Evolutionary conservation across 1,140 invertebrate species (phyloP).

Genomic region (Caenorhabditis brenneri): DNA sequence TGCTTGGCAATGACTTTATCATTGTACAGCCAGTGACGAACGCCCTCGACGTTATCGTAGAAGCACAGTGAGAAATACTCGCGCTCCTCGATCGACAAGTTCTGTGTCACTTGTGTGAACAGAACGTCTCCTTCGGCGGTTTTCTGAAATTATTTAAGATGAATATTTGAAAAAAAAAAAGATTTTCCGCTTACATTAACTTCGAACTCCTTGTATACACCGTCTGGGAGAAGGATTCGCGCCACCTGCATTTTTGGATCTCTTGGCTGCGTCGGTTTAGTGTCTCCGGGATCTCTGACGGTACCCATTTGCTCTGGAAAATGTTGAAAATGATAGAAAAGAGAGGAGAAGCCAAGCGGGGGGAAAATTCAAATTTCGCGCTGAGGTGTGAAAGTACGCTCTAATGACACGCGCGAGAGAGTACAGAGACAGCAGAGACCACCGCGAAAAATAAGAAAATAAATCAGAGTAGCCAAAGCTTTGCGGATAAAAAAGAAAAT

Average conservation of each 20-base stretch:
- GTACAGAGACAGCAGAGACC: neutral
- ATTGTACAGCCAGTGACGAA: slow-evolving; percentile 67
- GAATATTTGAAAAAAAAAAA: too few species aligned
- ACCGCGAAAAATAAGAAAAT: neutral
- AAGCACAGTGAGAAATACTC: slow-evolving; percentile 68
- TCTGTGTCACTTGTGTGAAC: slow-evolving; percentile 59
- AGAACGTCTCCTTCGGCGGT: slow-evolving; percentile 64
- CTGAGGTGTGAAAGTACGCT: neutral
- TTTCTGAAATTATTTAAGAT: too few species aligned
- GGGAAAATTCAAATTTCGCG: neutral
- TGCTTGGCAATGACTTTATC: slow-evolving; percentile 68
- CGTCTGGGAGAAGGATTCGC: slow-evolving; percentile 58
- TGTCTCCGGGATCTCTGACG: slow-evolving; percentile 41
- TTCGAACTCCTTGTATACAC: slow-evolving; percentile 57
- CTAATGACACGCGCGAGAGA: neutral
- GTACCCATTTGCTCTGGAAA: slow-evolving; percentile 52
- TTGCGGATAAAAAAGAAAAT: too few species aligned
- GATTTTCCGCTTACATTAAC: slow-evolving; percentile 54
- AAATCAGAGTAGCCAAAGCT: too few species aligned
- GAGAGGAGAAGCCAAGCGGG: neutral
- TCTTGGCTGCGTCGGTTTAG: neutral
- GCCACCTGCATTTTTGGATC: slow-evolving; percentile 55
- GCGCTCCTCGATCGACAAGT: slow-evolving; percentile 61
- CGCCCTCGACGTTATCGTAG: slow-evolving; percentile 58
- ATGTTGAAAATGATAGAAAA: neutral